Evolutionary conservation across 1,140 invertebrate genomes (phyloP).

Genomic region (Heliconius eleuchia): DNA sequence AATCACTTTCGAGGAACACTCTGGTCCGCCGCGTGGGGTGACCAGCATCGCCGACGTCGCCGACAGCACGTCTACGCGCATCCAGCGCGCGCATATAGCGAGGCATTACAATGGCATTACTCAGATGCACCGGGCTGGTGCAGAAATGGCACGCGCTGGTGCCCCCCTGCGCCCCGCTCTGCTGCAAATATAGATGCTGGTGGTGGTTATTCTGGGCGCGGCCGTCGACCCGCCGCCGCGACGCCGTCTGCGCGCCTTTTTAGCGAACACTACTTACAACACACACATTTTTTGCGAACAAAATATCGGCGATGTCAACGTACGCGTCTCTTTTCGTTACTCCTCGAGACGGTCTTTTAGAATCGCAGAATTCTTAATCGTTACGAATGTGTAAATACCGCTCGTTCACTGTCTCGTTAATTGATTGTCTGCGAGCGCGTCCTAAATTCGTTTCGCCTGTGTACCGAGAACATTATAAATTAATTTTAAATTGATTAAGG

Average conservation of each 20-base stretch:
- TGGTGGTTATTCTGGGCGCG: slow-evolving; percentile 77
- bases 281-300: slow-evolving; percentile 72
- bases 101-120: slow-evolving; percentile 80
- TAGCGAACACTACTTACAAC: slow-evolving; percentile 75
- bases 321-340: slow-evolving; percentile 57
- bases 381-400: slow-evolving; percentile 47
- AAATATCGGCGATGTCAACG: slow-evolving; percentile 73
- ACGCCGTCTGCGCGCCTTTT: slow-evolving; percentile 80
- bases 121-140: slow-evolving; percentile 78
- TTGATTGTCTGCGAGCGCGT: slow-evolving; percentile 44
- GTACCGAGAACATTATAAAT: slow-evolving; percentile 44
- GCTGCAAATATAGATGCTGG: slow-evolving; percentile 78
- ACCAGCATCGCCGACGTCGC: slow-evolving; percentile 41
- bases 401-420: slow-evolving; percentile 47
- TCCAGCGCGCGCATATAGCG: slow-evolving; percentile 69
- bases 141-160: slow-evolving; percentile 76
- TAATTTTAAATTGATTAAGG: slow-evolving; percentile 43
- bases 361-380: slow-evolving; percentile 44
- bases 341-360: slow-evolving; percentile 51
- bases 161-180: slow-evolving; percentile 60
- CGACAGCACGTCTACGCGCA: slow-evolving; percentile 68
- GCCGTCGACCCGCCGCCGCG: slow-evolving; percentile 78
- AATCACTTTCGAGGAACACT: slow-evolving; percentile 36
- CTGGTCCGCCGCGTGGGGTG: slow-evolving; percentile 20
- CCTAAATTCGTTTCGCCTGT: slow-evolving; percentile 42